Conservation (phyloP, 2,888 invertebrate species). For the Cryptosula pallasiana region DNA sequence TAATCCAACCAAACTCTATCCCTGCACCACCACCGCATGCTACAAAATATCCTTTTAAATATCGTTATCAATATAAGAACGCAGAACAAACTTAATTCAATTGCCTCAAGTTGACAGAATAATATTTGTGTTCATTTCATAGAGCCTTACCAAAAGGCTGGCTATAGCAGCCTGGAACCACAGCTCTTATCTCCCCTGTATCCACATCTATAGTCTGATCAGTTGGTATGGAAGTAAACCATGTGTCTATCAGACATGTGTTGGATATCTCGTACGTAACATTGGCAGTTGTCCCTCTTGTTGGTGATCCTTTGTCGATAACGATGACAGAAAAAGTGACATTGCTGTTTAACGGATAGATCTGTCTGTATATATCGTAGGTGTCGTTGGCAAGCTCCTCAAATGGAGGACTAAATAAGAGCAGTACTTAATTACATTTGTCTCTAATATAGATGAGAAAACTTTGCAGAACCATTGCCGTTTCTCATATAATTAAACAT, state of each 20-base stretch:
- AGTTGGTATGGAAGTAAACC: conserved; percentile 33
- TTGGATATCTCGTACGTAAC: conserved; percentile 36
- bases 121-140: no score
- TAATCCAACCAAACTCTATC: no score
- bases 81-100: no score
- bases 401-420: conserved; percentile 34
- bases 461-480: no score
- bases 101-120: no score
- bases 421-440: no score
- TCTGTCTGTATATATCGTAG: conserved; percentile 32
- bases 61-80: no score
- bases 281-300: conserved; percentile 34
- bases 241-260: conserved; percentile 38
- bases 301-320: conserved; percentile 37
- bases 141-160: conserved; percentile 35
- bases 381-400: conserved; percentile 30
- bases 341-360: conserved; percentile 35
- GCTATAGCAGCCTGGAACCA: conserved; percentile 37
- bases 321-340: conserved; percentile 35
- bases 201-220: conserved; percentile 31
- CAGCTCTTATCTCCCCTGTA: conserved; percentile 34
- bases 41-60: no score
- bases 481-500: no score
- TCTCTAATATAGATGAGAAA: no score
- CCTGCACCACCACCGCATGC: no score